Evolutionary conservation across 1,140 invertebrate genomes (phyloP), one percentile per base, ranked within the genome.

Genomic region (Drosophila azteca): DNA sequence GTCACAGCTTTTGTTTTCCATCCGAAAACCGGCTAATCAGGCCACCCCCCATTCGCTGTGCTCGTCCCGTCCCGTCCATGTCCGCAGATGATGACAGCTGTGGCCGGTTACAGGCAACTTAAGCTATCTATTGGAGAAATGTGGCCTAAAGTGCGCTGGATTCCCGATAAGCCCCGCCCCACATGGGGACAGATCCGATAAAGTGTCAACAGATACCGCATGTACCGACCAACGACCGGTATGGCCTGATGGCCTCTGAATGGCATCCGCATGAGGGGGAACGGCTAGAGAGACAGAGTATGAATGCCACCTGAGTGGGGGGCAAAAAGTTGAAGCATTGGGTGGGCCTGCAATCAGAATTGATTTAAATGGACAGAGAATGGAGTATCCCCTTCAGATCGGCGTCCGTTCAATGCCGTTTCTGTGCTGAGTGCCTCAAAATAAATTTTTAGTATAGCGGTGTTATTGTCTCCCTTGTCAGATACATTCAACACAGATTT

Each of bases 81-180:
- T 13, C 39, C 31, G 31, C 45, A 44, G 49, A 78, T 60, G 67
- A 65, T 78, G 83, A 85, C 82, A 85, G 82, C 82, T 85, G 82
- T 53, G 51, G 62, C n/a, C 22, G 82, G 50, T 85, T 85, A 51
- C 81, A 74, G 60, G 69, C 83, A 78, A 87, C 82, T 82, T 65
- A 81, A 65, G 78, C 64, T 85, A 85, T 85, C 64, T 85, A 85
- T 85, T 78, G 57, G 53, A 46, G 31, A 62, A 63, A 62, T 43
- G 52, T 31, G 66, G 53, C 66, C 51, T 7, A 60, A 63, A 58
- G 39, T 61, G 67, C 58, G 71, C 48, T 64, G 52, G 46, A 50
- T 39, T 20, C 20, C 45, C 15, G 29, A 35, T 61, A 59, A 39
- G 5, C 35, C 11, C 35, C 53, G n/a, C 22, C 20, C n/a, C 46